Evolutionary conservation across 2,113 vertebrate genomes (phyloP).

Genomic region (Odontesthes bonariensis): DNA sequence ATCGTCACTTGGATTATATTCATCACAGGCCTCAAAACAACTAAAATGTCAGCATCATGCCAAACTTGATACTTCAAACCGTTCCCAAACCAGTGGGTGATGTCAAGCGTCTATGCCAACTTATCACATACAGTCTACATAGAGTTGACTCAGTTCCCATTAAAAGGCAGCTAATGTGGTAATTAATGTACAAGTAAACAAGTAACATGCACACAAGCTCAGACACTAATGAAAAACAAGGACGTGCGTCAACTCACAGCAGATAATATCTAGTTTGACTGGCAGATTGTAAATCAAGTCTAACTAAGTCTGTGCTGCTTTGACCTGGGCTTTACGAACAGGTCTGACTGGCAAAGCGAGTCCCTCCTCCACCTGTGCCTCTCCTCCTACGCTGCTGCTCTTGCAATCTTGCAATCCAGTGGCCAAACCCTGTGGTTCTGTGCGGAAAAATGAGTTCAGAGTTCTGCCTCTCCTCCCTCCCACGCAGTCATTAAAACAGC

Average conservation of each 20-base stretch:
- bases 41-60: too few relatives aligned
- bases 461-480: slow-evolving; percentile 39
- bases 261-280: slow-evolving; percentile 29
- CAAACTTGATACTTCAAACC: too few relatives aligned
- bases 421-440: slow-evolving; percentile 21
- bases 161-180: too few relatives aligned
- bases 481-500: slow-evolving; percentile 62
- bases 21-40: too few relatives aligned
- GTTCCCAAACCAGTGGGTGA: too few relatives aligned
- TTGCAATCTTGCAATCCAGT: slow-evolving; percentile 29
- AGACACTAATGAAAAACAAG: neutral
- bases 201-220: slow-evolving; percentile 9
- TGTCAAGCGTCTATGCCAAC: too few relatives aligned
- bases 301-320: slow-evolving; percentile 5
- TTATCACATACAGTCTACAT: too few relatives aligned
- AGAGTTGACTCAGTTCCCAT: too few relatives aligned
- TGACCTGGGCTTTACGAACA: slow-evolving; percentile 34
- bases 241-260: neutral
- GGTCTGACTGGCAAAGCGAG: slow-evolving; percentile 57
- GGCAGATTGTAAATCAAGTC: slow-evolving; percentile 41
- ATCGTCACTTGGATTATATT: too few relatives aligned
- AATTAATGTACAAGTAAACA: neutral
- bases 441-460: slow-evolving; percentile 32
- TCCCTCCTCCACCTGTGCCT: slow-evolving; percentile 30
- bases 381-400: slow-evolving; percentile 41